Conservation (phyloP, 2,113 vertebrate species). For the Heterotis niloticus region DNA sequence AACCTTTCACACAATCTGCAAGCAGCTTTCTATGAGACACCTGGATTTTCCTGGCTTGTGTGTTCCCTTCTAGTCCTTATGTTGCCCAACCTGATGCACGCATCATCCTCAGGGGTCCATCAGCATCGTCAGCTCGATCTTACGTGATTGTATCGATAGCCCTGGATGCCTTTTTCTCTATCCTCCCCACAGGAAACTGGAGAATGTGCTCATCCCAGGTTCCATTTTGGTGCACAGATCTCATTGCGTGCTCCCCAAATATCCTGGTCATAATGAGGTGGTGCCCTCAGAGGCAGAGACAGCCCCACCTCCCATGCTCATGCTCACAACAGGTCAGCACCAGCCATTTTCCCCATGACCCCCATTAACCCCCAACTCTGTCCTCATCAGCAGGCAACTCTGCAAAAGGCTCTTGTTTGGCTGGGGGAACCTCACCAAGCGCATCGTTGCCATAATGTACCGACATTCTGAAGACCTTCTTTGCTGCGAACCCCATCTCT, state of each 20-base stretch:
- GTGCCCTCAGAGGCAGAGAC: neutral
- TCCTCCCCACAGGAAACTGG: too few species aligned
- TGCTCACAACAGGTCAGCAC: neutral
- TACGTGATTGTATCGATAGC: too few species aligned
- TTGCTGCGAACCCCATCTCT: neutral
- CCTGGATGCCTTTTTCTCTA: too few species aligned
- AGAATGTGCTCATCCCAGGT: too few species aligned
- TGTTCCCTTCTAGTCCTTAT: neutral
- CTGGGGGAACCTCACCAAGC: neutral
- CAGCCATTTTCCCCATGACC: conserved; percentile 20
- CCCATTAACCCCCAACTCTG: conserved; percentile 17
- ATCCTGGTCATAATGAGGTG: neutral
- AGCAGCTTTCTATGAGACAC: neutral
- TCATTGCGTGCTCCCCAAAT: neutral
- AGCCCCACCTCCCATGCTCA: neutral
- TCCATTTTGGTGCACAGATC: too few species aligned
- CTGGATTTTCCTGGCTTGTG: neutral
- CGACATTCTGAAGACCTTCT: neutral
- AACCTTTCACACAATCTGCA: conserved; percentile 29
- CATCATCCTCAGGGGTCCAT: neutral
- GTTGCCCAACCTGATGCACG: neutral
- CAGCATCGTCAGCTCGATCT: neutral
- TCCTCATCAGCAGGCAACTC: neutral
- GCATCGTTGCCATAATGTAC: neutral
- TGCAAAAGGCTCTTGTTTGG: conserved; percentile 13